A percentile compares a stretch with the other conserved stretches of the same genome.
phyloP scores from a whole-genome alignment of 2,113 vertebrate genomes.

The Zosterops borbonicus region DNA sequence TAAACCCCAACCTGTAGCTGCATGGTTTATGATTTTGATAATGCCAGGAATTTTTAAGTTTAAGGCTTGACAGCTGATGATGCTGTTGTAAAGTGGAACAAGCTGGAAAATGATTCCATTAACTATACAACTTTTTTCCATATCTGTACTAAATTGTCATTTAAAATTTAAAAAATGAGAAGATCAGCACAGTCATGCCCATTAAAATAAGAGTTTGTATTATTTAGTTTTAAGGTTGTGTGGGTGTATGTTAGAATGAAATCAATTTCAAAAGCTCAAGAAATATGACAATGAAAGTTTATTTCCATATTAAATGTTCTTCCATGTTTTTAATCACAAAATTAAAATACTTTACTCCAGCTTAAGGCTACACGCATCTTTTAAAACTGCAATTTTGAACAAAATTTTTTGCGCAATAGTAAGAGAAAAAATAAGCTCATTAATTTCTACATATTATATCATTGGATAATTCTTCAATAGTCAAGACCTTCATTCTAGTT shows the following conservation, averaged over 20 bases:
- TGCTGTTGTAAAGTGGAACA: slow-evolving; percentile 72
- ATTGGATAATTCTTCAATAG: neutral
- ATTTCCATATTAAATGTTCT: slow-evolving; percentile 26
- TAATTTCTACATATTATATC: neutral
- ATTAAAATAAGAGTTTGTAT: slow-evolving; percentile 39
- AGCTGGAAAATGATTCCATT: slow-evolving; percentile 74
- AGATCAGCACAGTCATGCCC: slow-evolving; percentile 39
- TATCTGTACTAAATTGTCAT: slow-evolving; percentile 58
- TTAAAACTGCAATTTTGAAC: neutral
- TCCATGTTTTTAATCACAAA: slow-evolving; percentile 56
- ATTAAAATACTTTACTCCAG: neutral
- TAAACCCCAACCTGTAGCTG: slow-evolving; percentile 77
- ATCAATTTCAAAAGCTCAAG: slow-evolving; percentile 33
- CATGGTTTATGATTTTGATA: slow-evolving; percentile 78
- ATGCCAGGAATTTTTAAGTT: slow-evolving; percentile 84
- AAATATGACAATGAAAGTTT: slow-evolving; percentile 54
- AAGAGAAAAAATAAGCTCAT: neutral
- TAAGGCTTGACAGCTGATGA: slow-evolving; percentile 83
- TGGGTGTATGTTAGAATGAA: slow-evolving; percentile 35
- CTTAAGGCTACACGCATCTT: neutral
- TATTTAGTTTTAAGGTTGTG: slow-evolving; percentile 47
- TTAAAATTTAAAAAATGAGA: slow-evolving; percentile 37
- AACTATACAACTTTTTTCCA: slow-evolving; percentile 73
- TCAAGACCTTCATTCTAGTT: neutral
- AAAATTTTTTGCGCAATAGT: neutral